Conservation (phyloP, 2,888 invertebrate genomes). For the Cosmia pyralina region DNA sequence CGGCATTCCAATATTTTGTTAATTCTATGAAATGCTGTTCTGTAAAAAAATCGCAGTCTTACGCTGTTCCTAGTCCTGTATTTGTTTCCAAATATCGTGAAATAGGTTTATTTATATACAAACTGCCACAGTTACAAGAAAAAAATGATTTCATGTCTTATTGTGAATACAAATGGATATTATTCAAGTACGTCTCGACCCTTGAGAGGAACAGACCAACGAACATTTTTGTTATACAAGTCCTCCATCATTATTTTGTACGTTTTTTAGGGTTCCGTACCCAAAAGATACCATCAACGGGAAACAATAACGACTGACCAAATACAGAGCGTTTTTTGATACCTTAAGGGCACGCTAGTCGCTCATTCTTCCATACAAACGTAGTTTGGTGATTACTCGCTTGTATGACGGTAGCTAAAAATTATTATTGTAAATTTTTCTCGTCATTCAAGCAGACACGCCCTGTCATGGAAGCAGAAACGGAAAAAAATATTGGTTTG, state of each 20-base stretch:
- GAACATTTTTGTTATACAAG: constrained; percentile 38
- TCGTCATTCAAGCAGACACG: too few species aligned
- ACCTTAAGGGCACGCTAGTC: too few species aligned
- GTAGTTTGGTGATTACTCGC: too few species aligned
- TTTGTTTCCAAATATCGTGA: constrained; percentile 44
- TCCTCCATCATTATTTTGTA: constrained; percentile 51
- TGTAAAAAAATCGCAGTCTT: constrained; percentile 13
- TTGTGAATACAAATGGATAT: constrained; percentile 59
- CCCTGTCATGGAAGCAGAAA: too few species aligned
- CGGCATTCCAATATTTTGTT: too few species aligned
- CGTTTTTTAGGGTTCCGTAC: constrained; percentile 26
- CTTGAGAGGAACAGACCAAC: constrained; percentile 31
- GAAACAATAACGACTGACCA: too few species aligned
- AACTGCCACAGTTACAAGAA: constrained; percentile 44
- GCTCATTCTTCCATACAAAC: too few species aligned
- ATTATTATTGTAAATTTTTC: too few species aligned
- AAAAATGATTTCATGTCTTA: constrained; percentile 63
- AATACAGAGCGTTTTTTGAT: too few species aligned
- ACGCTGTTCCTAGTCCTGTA: not conserved
- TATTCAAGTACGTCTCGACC: constrained; percentile 42
- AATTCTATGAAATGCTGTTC: too few species aligned
- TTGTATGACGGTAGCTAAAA: too few species aligned
- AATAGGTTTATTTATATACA: constrained; percentile 61
- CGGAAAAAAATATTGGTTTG: too few species aligned
- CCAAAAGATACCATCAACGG: not conserved